Percentiles rank a stretch among this genome's conserved stretches.
These are phyloP conservation scores for Darevskia nairensis DNA, from an alignment of 2,797 vertebrate genomes.

Conservation along the genomic window DNA sequence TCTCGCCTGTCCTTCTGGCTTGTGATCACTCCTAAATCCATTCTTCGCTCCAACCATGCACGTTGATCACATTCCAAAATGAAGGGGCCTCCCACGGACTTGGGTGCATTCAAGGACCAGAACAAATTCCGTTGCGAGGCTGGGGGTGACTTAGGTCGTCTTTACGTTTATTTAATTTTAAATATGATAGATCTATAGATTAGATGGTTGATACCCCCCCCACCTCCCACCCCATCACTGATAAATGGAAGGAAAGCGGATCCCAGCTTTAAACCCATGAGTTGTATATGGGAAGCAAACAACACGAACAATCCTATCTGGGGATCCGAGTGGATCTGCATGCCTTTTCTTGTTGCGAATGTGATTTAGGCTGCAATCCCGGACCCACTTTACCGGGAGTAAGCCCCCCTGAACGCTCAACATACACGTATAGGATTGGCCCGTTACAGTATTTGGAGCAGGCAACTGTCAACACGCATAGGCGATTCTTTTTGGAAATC, in stretches of 20 bases:
- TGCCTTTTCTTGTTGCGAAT: constrained; percentile 69
- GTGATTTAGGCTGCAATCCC: constrained; percentile 62
- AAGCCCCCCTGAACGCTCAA: neutral
- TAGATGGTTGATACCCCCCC: too few relatives aligned
- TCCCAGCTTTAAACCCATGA: constrained; percentile 15
- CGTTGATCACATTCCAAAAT: constrained; percentile 36
- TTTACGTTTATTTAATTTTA: constrained; percentile 1
- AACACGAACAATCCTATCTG: neutral
- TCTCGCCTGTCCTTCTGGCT: neutral
- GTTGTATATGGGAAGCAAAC: constrained; percentile 1
- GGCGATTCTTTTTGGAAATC: constrained; percentile 66
- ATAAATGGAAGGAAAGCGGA: fast-evolving
- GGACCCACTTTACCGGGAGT: neutral
- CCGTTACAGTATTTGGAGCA: constrained; percentile 64
- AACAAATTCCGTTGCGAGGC: constrained; percentile 34
- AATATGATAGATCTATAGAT: neutral
- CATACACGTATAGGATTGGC: neutral
- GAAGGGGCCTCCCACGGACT: neutral
- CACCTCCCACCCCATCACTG: too few relatives aligned
- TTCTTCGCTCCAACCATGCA: constrained; percentile 18
- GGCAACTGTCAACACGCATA: constrained; percentile 58
- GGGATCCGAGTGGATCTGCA: neutral
- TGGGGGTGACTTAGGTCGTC: constrained; percentile 22
- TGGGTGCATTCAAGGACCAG: constrained; percentile 4
- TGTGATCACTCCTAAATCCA: neutral